Evolutionary conservation across 1,140 invertebrate genomes (phyloP).

Genomic region (Venustaconcha ellipsiformis): DNA sequence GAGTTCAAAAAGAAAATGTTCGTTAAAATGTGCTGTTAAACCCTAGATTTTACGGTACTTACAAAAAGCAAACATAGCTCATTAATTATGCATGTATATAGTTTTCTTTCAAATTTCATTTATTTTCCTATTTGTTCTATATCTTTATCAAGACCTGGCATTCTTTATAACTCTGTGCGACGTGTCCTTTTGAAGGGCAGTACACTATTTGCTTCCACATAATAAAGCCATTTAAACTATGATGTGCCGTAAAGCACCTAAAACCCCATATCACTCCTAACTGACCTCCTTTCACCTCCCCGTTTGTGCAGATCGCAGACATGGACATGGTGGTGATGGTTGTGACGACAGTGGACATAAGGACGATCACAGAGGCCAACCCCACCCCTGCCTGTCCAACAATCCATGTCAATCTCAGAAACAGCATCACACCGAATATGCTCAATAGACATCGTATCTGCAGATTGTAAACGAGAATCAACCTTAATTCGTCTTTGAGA

Average conservation of each 20-base stretch:
- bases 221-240: too few relatives aligned
- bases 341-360: conserved; percentile 90
- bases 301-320: conserved; percentile 98
- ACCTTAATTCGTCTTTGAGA: too few relatives aligned
- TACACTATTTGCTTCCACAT: neutral
- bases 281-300: conserved; percentile 96
- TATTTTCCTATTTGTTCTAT: neutral
- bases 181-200: neutral
- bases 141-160: neutral
- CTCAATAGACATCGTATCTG: conserved; percentile 79
- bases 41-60: too few relatives aligned
- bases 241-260: neutral
- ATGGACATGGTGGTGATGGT: conserved; percentile 95
- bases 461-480: too few relatives aligned
- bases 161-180: neutral
- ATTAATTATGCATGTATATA: neutral
- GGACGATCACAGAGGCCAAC: conserved; percentile 78
- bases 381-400: conserved; percentile 79
- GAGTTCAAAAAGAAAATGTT: too few relatives aligned
- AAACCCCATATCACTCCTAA: neutral
- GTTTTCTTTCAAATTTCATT: neutral
- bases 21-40: too few relatives aligned
- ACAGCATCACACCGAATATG: conserved; percentile 77
- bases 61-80: neutral
- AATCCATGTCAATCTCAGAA: conserved; percentile 75